Evolutionary conservation across 2,888 invertebrate genomes (phyloP), one percentile per base, ranked within the genome.

Genomic region (Ormyrus thymus): DNA sequence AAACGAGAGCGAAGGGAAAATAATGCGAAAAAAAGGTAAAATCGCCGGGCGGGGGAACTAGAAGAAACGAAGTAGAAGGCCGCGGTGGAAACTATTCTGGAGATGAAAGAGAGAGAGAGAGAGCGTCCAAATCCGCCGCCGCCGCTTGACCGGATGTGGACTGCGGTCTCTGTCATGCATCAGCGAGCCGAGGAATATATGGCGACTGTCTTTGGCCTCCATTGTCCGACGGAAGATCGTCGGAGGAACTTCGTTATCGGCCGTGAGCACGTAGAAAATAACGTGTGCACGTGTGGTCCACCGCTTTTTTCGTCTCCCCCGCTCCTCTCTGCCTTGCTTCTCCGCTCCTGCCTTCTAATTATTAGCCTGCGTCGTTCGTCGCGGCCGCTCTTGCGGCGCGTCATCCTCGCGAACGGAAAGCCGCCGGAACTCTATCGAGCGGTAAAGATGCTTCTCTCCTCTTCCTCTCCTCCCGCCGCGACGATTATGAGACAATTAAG

Each of bases 81-180:
- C 15, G 58, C 46, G 29, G 51, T 13, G 11, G 45, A 45, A 29
- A 29, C 29, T 29, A 29, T 29, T 29, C 29, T 29, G 56, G 55
- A 71, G 71, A 75, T 51, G 65, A 76, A 59, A 64, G 75, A 75
- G 76, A 15, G 29, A 80, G 83, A 82, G 83, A 79, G 81, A 74
- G 81, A 82, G 80, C 83, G 83, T 83, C 84, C 83, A 83, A 83
- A 80, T 80, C 84, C 81, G 82, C 83, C 82, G 82, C 83, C 81
- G 80, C 82, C 29, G 29, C 29, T 29, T 29, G 84, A 86, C 88
- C 90, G 89, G 89, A 90, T 90, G 89, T 88, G 89, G 89, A 90
- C 86, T 89, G 89, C 87, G 90, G 90, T 89, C 88, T 87, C 83
- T 88, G 88, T 87, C 88, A 89, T 88, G 90, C 89, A 89, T 87